Conservation (phyloP, 2,113 vertebrate species). For the Rhinolophus sinicus region DNA sequence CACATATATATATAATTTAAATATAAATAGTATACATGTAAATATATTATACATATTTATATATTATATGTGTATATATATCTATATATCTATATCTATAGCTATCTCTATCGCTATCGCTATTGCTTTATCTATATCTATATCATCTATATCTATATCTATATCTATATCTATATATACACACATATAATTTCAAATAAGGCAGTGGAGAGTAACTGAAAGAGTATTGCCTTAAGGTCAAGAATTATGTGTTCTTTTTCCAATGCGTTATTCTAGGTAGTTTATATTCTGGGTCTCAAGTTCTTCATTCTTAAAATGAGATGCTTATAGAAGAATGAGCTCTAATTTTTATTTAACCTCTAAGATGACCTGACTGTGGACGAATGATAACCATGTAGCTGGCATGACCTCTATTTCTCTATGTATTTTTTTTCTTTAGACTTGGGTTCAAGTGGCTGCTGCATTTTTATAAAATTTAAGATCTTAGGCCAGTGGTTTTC, state of each 20-base stretch:
- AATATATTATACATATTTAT: too few relatives aligned
- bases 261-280: background rate
- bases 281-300: background rate
- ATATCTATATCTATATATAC: too few relatives aligned
- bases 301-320: background rate
- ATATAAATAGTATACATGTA: too few relatives aligned
- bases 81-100: too few relatives aligned
- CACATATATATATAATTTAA: too few relatives aligned
- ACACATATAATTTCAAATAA: background rate
- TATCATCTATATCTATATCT: too few relatives aligned
- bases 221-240: background rate
- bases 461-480: background rate
- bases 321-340: background rate
- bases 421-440: background rate
- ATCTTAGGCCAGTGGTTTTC: background rate
- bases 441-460: background rate
- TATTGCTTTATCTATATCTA: too few relatives aligned
- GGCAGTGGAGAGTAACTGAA: background rate
- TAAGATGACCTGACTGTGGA: background rate
- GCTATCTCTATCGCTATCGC: too few relatives aligned
- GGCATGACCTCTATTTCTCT: background rate
- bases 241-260: background rate
- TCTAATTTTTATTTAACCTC: background rate
- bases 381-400: background rate
- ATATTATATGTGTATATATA: too few relatives aligned